Base-by-base conservation (phyloP, 1,140 invertebrate genomes). In the Calliphora vicina region DNA sequence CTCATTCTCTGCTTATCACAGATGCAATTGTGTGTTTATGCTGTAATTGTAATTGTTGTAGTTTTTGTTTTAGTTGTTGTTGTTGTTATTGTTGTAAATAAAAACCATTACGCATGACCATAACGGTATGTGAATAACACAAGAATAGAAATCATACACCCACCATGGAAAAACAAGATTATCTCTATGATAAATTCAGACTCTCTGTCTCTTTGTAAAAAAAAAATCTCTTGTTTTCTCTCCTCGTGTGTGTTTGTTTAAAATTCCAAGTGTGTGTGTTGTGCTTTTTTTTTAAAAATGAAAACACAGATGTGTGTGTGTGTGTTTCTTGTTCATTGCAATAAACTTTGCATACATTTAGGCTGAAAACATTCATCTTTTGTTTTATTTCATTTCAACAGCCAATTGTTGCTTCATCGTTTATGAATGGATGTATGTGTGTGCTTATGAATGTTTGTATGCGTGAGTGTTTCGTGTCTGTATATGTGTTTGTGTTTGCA, bases 61-160 rank as follows among this genome's bases (percentile, higher is more conserved):
- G n/a, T 23, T 67, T 13, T 15, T 57, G 15, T 17, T n/a, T 15
- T 13, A 15, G 57, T 67, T 67, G 61, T 67, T 67, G 61, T 67
- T 12, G 9, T 67, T 23, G n/a, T 25, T 67, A 67, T 20, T 1
- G 25, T 67, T 67, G 10, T 9, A 67, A 67, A 67, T 67, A 29
- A 76, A 76, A 78, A 78, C 74, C 74, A 78, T 78, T 78, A 78
- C 74, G 74, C 74, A 78, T 78, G 74, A 45, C 74, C 74, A 43
- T 78, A 43, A 43, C 61, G 23, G 1, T 43, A 45, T 74, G 17
- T 57, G 45, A 1, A 50, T 17, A 50, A 50, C 45, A 50, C 45
- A 50, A 67, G 12, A n/a, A 78, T n/a, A 10, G 17, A 76, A 42
- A 26, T 73, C 72, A 27, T 73, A 17, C 25, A 35, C 8, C 73